Conservation (phyloP, 2,797 vertebrate species). For the Danio kyathit region DNA sequence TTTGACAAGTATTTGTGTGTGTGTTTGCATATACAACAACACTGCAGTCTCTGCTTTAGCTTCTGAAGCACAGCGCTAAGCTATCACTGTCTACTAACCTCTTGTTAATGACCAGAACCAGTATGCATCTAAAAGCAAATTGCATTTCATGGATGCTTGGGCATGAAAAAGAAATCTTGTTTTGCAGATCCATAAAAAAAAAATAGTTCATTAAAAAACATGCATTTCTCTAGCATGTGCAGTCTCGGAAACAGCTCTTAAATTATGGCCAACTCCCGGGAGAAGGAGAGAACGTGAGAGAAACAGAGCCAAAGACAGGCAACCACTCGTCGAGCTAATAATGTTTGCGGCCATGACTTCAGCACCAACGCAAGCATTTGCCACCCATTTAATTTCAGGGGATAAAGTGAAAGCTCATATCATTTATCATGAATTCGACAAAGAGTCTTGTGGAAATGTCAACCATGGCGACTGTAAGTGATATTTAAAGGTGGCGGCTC, state of each 20-base stretch:
- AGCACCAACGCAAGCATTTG: slow-evolving; percentile 56
- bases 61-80: slow-evolving; percentile 17
- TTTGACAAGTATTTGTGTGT: too few species aligned
- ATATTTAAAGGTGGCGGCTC: slow-evolving; percentile 50
- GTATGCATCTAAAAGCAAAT: slow-evolving; percentile 67
- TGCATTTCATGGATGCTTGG: slow-evolving; percentile 76
- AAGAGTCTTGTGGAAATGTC: slow-evolving; percentile 46
- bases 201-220: slow-evolving; percentile 75
- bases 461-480: slow-evolving; percentile 38
- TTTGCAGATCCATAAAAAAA: slow-evolving; percentile 72
- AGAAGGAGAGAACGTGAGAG: slow-evolving; percentile 27
- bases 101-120: slow-evolving; percentile 66
- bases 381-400: slow-evolving; percentile 54
- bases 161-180: slow-evolving; percentile 78
- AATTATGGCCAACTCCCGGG: slow-evolving; percentile 69
- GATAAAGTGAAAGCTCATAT: slow-evolving; percentile 57
- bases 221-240: slow-evolving; percentile 62
- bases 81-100: slow-evolving; percentile 55
- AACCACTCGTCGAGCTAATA: slow-evolving; percentile 66
- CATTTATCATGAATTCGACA: slow-evolving; percentile 34
- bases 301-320: slow-evolving; percentile 55
- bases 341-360: slow-evolving; percentile 65
- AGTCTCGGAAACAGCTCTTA: slow-evolving; percentile 70
- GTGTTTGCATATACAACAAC: background rate
- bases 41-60: slow-evolving; percentile 41